Percentiles rank a stretch among this genome's conserved stretches.
These are phyloP conservation scores for Scaptomyza montana DNA, from an alignment of 1,140 invertebrate genomes.

Conservation along the genomic window DNA sequence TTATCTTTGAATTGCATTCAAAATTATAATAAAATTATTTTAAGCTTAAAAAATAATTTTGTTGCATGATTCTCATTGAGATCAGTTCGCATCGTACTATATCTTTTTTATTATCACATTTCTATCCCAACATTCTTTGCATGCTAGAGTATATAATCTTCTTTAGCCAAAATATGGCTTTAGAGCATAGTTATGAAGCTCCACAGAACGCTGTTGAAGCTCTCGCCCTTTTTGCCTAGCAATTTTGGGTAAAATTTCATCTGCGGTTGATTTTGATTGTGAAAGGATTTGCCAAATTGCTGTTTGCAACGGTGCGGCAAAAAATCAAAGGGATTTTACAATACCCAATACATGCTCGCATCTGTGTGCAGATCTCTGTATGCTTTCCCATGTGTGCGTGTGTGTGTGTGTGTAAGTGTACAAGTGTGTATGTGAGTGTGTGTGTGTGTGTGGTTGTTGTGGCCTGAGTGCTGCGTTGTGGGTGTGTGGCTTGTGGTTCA, in stretches of 20 bases:
- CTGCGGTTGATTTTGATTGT: constrained; percentile 83
- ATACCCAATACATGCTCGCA: constrained; percentile 70
- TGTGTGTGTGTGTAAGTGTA: constrained; percentile 33
- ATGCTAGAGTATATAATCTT: constrained; percentile 12
- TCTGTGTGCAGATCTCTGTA: constrained; percentile 33
- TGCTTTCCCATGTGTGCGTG: constrained; percentile 13
- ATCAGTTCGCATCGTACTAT: too few relatives aligned
- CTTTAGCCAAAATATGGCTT: constrained; percentile 13
- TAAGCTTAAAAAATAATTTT: too few relatives aligned
- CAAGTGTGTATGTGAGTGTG: constrained; percentile 39
- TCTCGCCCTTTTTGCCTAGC: constrained; percentile 49
- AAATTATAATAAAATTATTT: too few relatives aligned
- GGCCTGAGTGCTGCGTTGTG: constrained; percentile 44
- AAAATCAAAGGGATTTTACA: constrained; percentile 80
- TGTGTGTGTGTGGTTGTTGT: constrained; percentile 50
- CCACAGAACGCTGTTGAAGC: constrained; percentile 11
- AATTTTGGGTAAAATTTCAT: constrained; percentile 77
- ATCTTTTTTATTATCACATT: too few relatives aligned
- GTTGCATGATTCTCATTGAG: too few relatives aligned
- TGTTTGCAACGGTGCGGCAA: constrained; percentile 78
- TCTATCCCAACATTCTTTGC: too few relatives aligned
- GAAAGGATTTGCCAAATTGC: constrained; percentile 83
- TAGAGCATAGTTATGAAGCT: constrained; percentile 39
- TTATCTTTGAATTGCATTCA: too few relatives aligned
- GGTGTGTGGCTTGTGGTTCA: constrained; percentile 66